Evolutionary conservation across 2,888 invertebrate species (phyloP).

Genomic region (Pseudanteris insignis): DNA sequence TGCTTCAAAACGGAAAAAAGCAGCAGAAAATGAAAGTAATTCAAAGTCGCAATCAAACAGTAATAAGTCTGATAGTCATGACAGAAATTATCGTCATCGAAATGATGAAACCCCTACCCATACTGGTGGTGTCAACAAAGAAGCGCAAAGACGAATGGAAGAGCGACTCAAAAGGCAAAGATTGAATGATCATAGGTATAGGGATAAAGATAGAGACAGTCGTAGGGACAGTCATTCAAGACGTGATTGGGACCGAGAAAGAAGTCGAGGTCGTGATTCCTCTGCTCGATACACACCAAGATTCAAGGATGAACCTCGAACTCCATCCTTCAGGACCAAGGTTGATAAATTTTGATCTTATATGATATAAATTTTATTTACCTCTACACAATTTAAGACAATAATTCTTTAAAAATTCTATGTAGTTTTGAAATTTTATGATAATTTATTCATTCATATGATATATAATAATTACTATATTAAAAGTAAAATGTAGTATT

Average conservation of each 20-base stretch:
- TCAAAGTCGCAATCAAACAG: conserved; percentile 56
- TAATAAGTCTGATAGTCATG: conserved; percentile 50
- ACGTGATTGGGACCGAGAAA: conserved; percentile 51
- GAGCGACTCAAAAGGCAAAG: conserved; percentile 61
- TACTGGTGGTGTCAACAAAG: conserved; percentile 89
- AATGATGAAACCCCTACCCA: conserved; percentile 93
- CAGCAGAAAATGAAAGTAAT: conserved; percentile 48
- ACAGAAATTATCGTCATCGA: conserved; percentile 76
- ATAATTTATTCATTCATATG: no score
- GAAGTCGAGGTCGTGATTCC: conserved; percentile 54
- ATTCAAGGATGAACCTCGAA: conserved; percentile 86
- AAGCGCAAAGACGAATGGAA: conserved; percentile 76
- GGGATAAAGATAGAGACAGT: conserved; percentile 46
- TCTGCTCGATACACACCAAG: conserved; percentile 66
- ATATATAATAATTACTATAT: no score
- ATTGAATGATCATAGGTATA: conserved; percentile 58
- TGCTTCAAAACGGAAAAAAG: conserved; percentile 74
- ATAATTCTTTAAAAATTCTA: no score
- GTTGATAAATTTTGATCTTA: no score
- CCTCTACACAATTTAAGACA: no score
- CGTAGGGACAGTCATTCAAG: conserved; percentile 51
- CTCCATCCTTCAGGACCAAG: conserved; percentile 74
- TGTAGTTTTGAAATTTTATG: no score
- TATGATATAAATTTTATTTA: neutral
- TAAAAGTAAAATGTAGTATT: no score